Percentiles rank a stretch among this genome's conserved stretches.
These are phyloP conservation scores for Poeciliopsis paucimaculata DNA, from an alignment of 2,797 vertebrate species.

Conservation along the genomic window DNA sequence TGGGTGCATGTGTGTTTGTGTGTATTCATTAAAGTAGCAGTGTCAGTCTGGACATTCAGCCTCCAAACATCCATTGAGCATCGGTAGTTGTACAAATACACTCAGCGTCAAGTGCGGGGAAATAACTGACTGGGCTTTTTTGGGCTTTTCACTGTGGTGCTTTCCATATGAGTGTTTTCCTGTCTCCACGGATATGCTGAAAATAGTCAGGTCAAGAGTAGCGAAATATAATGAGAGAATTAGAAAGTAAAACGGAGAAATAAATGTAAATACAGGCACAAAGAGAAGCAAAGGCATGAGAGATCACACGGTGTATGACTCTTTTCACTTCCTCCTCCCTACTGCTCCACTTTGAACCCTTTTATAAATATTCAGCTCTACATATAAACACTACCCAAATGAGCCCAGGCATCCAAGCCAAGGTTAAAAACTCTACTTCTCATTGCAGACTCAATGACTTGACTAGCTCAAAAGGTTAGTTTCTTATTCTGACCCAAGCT, in stretches of 20 bases:
- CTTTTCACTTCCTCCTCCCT: slow-evolving; percentile 75
- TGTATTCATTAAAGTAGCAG: slow-evolving; percentile 10
- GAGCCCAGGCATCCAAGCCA: slow-evolving; percentile 74
- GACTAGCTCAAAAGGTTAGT: slow-evolving; percentile 72
- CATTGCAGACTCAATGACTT: slow-evolving; percentile 66
- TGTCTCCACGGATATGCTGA: slow-evolving; percentile 61
- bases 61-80: slow-evolving; percentile 48
- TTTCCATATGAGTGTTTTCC: slow-evolving; percentile 51
- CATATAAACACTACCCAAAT: slow-evolving; percentile 78
- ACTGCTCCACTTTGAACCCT: slow-evolving; percentile 80
- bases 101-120: slow-evolving; percentile 30
- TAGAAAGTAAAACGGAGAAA: slow-evolving; percentile 59
- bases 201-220: slow-evolving; percentile 74
- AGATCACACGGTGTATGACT: slow-evolving; percentile 76
- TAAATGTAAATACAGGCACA: slow-evolving; percentile 76
- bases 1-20: background rate
- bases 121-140: slow-evolving; percentile 52
- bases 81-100: slow-evolving; percentile 51
- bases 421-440: slow-evolving; percentile 77
- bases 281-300: slow-evolving; percentile 73
- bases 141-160: slow-evolving; percentile 43
- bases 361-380: slow-evolving; percentile 80
- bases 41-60: slow-evolving; percentile 39
- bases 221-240: slow-evolving; percentile 56
- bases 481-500: slow-evolving; percentile 65